A percentile compares a stretch with the other conserved stretches of the same genome.
Evolutionary conservation across 2,888 invertebrate genomes (phyloP).

Genomic region (Nomada ruficornis): DNA sequence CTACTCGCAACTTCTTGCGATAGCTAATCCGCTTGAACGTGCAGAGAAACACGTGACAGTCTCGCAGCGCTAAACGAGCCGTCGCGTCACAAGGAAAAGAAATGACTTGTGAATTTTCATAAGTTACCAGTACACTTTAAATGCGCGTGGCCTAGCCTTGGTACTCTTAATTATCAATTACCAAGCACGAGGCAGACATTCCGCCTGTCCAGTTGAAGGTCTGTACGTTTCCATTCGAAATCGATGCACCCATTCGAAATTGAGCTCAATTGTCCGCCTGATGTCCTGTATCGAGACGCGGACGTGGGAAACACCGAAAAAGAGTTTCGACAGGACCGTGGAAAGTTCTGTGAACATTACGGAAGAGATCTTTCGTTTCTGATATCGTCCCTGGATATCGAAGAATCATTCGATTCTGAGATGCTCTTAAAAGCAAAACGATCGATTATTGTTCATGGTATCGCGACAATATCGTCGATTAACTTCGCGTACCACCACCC

Average conservation of each 20-base stretch:
- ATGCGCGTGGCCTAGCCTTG: not conserved
- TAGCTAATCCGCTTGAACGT: slow-evolving; percentile 1
- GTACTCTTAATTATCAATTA: slow-evolving; percentile 27
- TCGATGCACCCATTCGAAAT: not conserved
- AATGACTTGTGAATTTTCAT: not conserved
- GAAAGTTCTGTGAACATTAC: slow-evolving; percentile 17
- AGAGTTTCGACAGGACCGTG: slow-evolving; percentile 1
- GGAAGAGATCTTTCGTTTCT: slow-evolving; percentile 25
- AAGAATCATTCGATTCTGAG: slow-evolving; percentile 10
- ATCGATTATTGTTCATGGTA: not conserved
- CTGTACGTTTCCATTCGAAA: not conserved
- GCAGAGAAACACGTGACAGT: slow-evolving; percentile 14
- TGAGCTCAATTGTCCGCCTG: not conserved
- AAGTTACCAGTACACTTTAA: not conserved
- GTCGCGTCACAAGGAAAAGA: slow-evolving; percentile 13
- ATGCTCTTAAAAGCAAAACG: slow-evolving; percentile 17
- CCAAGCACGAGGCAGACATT: not conserved
- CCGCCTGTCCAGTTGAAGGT: not conserved
- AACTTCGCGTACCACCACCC: not conserved
- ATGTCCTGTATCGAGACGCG: not conserved
- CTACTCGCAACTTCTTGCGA: slow-evolving; percentile 6
- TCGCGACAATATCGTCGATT: slow-evolving; percentile 19
- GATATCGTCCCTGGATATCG: not conserved
- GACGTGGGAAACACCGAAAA: not conserved
- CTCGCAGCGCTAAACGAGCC: not conserved